These are phyloP conservation scores for Poecilus cupreus DNA, from an alignment of 2,888 invertebrate genomes.

Conservation along the genomic window DNA sequence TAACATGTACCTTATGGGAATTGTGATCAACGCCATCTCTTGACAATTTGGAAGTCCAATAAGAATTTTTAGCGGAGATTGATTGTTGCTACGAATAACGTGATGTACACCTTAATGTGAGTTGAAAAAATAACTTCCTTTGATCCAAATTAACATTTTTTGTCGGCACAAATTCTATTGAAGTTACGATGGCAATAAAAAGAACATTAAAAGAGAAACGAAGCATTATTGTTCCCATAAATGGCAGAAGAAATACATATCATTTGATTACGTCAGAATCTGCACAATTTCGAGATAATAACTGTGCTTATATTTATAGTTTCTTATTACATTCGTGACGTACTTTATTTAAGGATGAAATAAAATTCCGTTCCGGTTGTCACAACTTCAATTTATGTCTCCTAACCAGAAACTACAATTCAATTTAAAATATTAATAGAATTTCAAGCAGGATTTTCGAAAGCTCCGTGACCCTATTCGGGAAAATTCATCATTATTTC, in stretches of 20 bases:
- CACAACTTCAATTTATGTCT: slow-evolving; percentile 20
- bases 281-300: neutral
- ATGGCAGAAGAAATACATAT: neutral
- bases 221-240: neutral
- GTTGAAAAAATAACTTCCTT: neutral
- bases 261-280: neutral
- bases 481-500: neutral
- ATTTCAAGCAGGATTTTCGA: neutral
- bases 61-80: no score
- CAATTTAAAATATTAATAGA: slow-evolving; percentile 36
- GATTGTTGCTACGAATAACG: no score
- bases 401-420: slow-evolving; percentile 14
- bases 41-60: no score
- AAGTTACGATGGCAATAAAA: neutral
- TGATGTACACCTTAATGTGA: no score
- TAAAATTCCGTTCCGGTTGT: slow-evolving; percentile 12
- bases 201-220: neutral
- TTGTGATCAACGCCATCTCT: no score
- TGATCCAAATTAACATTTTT: neutral
- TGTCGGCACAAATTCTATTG: neutral
- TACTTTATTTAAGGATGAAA: neutral
- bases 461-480: neutral
- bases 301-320: neutral
- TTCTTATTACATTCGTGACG: slow-evolving; percentile 11
- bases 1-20: no score